These are phyloP conservation scores for Lampris incognitus DNA, from an alignment of 2,113 vertebrate species.

Conservation along the genomic window DNA sequence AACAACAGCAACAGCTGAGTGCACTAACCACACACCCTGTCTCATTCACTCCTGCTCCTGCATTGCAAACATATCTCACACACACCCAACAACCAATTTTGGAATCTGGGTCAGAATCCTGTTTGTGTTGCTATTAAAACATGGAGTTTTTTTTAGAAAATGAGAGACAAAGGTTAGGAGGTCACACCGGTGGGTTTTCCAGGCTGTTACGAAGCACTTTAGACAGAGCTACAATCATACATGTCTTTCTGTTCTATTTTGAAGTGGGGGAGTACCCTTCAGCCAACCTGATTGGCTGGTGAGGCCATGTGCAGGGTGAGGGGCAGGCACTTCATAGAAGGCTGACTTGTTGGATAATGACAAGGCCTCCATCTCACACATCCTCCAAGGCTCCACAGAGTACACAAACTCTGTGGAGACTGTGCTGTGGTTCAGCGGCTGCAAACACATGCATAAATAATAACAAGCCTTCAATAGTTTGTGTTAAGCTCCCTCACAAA, in stretches of 20 bases:
- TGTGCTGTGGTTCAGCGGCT: constrained; percentile 33
- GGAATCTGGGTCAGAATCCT: not conserved
- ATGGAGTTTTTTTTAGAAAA: too few relatives aligned
- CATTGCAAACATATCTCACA: constrained; percentile 46
- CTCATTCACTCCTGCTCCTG: constrained; percentile 17
- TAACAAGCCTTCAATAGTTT: constrained; percentile 10
- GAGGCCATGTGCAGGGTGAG: not conserved
- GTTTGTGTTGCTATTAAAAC: too few relatives aligned
- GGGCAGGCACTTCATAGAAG: constrained; percentile 3
- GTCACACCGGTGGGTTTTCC: too few relatives aligned
- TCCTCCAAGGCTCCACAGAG: constrained; percentile 20
- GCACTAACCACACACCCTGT: constrained; percentile 17
- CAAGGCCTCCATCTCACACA: not conserved
- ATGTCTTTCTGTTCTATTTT: constrained; percentile 9
- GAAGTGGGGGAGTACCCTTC: not conserved
- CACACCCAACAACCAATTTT: constrained; percentile 21
- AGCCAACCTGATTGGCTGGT: not conserved
- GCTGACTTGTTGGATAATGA: not conserved
- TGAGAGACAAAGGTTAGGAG: too few relatives aligned
- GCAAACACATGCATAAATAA: constrained; percentile 59
- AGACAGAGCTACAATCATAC: not conserved
- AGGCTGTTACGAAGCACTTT: too few relatives aligned
- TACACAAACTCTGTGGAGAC: constrained; percentile 34
- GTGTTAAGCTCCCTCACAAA: not conserved
- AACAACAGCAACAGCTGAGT: constrained; percentile 52